Conservation (phyloP, 2,113 vertebrate genomes). For the Bufo bufo region DNA sequence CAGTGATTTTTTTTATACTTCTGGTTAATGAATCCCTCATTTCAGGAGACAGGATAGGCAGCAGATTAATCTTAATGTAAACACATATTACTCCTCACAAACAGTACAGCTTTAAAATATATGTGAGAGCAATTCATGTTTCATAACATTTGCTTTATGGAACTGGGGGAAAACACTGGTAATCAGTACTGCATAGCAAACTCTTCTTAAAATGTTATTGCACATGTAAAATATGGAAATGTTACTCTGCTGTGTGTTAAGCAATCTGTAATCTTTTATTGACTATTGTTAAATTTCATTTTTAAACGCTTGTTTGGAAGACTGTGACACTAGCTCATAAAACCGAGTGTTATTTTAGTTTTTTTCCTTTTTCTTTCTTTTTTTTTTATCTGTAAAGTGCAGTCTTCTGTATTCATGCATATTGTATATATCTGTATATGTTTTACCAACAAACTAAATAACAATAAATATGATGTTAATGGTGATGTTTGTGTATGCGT, state of each 20-base stretch:
- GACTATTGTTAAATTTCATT: constrained; percentile 87
- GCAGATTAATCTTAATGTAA: constrained; percentile 9
- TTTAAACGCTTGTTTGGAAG: constrained; percentile 94
- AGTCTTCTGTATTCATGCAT: constrained; percentile 99
- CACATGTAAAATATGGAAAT: constrained; percentile 97
- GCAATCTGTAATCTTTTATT: constrained; percentile 93
- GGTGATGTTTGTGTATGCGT: constrained; percentile 75
- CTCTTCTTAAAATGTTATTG: constrained; percentile 85
- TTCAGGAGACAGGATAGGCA: not conserved
- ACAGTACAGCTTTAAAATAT: constrained; percentile 74
- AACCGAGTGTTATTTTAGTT: constrained; percentile 85
- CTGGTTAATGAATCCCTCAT: constrained; percentile 8
- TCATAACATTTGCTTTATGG: constrained; percentile 69
- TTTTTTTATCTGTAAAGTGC: constrained; percentile 97
- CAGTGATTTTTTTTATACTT: not conserved
- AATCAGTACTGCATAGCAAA: constrained; percentile 79
- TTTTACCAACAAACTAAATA: constrained; percentile 99
- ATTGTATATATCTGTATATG: constrained; percentile 99
- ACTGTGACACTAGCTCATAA: constrained; percentile 93
- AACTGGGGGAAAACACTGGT: constrained; percentile 74
- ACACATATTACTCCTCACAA: constrained; percentile 64
- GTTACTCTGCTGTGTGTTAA: constrained; percentile 95
- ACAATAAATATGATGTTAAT: constrained; percentile 99
- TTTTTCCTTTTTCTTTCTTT: constrained; percentile 73
- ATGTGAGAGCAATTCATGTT: constrained; percentile 72